Base-by-base conservation (phyloP, 2,888 invertebrate genomes). In the Macrosoma leucophasiata region DNA sequence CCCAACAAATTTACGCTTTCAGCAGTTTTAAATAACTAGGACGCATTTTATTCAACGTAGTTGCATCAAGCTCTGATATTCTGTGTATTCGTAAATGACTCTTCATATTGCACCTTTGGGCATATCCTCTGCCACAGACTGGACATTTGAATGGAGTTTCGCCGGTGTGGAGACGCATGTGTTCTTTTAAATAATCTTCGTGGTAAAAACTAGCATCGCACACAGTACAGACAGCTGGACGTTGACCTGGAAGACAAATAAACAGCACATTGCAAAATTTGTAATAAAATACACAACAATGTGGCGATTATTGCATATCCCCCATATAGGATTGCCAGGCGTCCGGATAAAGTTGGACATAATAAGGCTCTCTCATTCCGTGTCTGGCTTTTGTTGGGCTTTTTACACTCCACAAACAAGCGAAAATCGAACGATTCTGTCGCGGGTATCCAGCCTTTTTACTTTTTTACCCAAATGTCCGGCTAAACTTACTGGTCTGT, bases 101-200 rank as follows among this genome's bases (percentile, higher is more conserved):
- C 43, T 76, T 82, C 84, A 85, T 84, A 40, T 85, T 85, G 20
- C 82, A 64, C 4, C 73, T 54, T 39, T 85, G 85, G 0, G 84
- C 81, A 21, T 82, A 85, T 0, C 84, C 85, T 25, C 77, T 50
- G 0, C 64, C 72, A 43, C 85, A 85, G 2, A 85, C 68, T 0
- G 85, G 85, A 36, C 85, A 85, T 47, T 81, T 79, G 48, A 72
- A 85, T 8, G 85, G 85, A 1, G 77, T 79, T 39, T 85, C 85
- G 0, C 85, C 85, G 0, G 85, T 85, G 35, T 85, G 85, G 1
- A 85, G 62, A 14, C 82, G 53, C 77, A 77, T 78, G 39, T 85
- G 85, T 34, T 84, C 78, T 13, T 62, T 78, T 2, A 85, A 53
- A 44, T 85, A 85, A 27, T 76, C 77, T 27, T 70, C 68, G 18